These are phyloP conservation scores for Petrocephalus zakoni DNA, from an alignment of 2,113 vertebrate species.

Conservation along the genomic window DNA sequence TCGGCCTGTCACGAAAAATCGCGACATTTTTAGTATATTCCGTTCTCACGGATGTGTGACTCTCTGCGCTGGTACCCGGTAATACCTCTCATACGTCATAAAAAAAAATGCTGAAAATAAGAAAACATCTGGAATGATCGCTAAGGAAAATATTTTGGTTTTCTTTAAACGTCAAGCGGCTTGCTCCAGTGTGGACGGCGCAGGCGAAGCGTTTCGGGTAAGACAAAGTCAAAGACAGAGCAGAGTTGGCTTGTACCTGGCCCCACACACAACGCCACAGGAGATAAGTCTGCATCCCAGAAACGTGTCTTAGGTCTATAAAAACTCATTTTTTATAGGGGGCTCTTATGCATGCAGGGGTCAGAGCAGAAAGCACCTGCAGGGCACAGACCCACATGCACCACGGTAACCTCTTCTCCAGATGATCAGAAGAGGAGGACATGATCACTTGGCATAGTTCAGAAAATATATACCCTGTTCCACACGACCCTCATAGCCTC, in stretches of 20 bases:
- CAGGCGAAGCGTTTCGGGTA: background rate
- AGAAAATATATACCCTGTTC: conserved; percentile 30
- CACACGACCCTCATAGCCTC: conserved; percentile 47
- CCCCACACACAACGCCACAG: conserved; percentile 23
- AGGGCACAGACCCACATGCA: background rate
- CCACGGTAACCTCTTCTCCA: background rate
- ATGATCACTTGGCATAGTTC: conserved; percentile 38
- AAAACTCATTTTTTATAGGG: conserved; percentile 42
- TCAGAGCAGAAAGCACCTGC: conserved; percentile 20
- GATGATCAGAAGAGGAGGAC: background rate
- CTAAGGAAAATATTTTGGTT: conserved; percentile 9
- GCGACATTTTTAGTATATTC: background rate
- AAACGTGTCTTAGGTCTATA: conserved; percentile 23
- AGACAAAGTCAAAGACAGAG: background rate
- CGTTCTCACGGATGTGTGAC: background rate
- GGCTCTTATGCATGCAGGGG: conserved; percentile 41
- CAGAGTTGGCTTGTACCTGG: background rate
- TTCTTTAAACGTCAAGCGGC: background rate
- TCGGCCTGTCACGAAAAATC: background rate
- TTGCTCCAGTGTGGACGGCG: background rate
- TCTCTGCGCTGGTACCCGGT: background rate
- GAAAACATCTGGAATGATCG: background rate
- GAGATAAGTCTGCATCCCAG: conserved; percentile 26
- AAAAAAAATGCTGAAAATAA: background rate
- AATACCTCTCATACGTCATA: background rate